Evolutionary conservation across 2,888 invertebrate genomes (phyloP).

Genomic region (Leucania comma): DNA sequence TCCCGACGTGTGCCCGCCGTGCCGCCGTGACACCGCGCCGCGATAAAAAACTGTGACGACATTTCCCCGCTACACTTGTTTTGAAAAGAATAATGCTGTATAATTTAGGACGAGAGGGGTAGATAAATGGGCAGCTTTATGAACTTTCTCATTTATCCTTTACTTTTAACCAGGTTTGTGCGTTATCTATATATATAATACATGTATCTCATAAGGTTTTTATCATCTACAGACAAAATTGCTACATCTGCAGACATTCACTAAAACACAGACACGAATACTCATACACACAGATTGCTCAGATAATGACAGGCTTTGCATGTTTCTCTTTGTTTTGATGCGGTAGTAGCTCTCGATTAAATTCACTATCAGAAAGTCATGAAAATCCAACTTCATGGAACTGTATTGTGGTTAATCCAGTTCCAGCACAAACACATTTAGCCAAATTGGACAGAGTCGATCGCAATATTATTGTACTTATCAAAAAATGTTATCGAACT

Average conservation of each 20-base stretch:
- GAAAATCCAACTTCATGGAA: conserved; percentile 39
- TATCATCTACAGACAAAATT: conserved; percentile 19
- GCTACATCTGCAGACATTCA: conserved; percentile 9
- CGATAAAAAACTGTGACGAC: conserved; percentile 72
- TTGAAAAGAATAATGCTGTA: conserved; percentile 70
- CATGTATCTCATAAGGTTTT: conserved; percentile 19
- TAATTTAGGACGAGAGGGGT: conserved; percentile 71
- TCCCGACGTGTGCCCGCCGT: conserved; percentile 49
- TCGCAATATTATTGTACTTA: conserved; percentile 22
- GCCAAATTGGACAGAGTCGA: conserved; percentile 37
- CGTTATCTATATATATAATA: conserved; percentile 19
- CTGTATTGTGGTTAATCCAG: conserved; percentile 38
- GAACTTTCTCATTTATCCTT: conserved; percentile 60
- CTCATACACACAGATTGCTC: conserved; percentile 23
- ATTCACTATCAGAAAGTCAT: conserved; percentile 46
- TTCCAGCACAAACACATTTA: conserved; percentile 35
- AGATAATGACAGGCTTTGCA: conserved; percentile 43
- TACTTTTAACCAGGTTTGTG: conserved; percentile 65
- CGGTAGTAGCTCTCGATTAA: conserved; percentile 35
- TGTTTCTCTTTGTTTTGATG: conserved; percentile 56
- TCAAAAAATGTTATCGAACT: conserved; percentile 15
- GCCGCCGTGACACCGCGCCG: conserved; percentile 48
- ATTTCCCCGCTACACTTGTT: conserved; percentile 69
- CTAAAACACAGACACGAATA: conserved; percentile 26
- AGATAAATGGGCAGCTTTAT: conserved; percentile 67